These are phyloP conservation scores for Drosophila paulistorum DNA, from an alignment of 1,140 invertebrate genomes.

Conservation along the genomic window DNA sequence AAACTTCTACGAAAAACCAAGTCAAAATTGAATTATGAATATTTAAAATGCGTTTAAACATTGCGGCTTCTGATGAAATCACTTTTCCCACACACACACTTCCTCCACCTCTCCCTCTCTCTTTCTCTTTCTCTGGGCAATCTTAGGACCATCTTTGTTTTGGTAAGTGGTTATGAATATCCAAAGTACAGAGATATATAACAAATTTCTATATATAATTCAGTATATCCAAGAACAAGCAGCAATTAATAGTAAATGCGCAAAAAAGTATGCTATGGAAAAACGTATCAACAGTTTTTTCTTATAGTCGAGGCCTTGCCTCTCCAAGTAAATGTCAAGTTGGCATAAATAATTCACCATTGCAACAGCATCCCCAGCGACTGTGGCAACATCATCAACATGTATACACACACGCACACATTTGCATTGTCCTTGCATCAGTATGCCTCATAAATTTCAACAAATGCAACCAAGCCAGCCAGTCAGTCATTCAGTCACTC, in stretches of 20 bases:
- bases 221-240: constrained; percentile 7
- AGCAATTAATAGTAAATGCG: constrained; percentile 72
- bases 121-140: background rate
- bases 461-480: constrained; percentile 63
- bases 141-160: background rate
- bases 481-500: constrained; percentile 28
- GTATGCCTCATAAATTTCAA: constrained; percentile 76
- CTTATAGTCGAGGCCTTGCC: constrained; percentile 24
- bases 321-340: constrained; percentile 75
- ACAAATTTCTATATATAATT: constrained; percentile 5
- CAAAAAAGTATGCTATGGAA: constrained; percentile 59
- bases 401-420: constrained; percentile 49
- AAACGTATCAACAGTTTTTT: constrained; percentile 43
- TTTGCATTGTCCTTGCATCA: constrained; percentile 74
- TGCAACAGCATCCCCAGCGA: constrained; percentile 32
- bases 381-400: constrained; percentile 30
- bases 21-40: constrained; percentile 80
- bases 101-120: background rate
- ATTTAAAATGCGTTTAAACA: constrained; percentile 76
- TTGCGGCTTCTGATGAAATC: constrained; percentile 36
- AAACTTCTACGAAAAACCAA: constrained; percentile 67
- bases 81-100: constrained; percentile 4
- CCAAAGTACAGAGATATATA: constrained; percentile 32
- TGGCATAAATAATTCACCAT: constrained; percentile 70
- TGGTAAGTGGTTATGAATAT: constrained; percentile 39